These are phyloP conservation scores for Euglossa dilemma DNA, from an alignment of 1,140 invertebrate genomes.

Conservation along the genomic window DNA sequence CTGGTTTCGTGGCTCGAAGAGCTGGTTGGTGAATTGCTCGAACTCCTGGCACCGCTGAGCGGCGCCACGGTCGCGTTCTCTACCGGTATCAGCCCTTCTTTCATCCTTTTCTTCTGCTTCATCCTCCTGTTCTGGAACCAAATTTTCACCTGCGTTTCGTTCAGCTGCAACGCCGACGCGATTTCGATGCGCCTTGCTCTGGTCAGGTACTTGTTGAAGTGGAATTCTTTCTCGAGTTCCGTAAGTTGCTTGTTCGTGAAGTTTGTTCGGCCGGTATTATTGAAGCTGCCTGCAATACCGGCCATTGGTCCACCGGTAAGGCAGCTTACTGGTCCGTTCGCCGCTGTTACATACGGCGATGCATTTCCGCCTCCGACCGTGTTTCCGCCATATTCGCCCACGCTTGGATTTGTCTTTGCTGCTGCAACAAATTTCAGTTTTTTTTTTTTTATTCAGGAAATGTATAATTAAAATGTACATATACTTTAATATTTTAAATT, in stretches of 20 bases:
- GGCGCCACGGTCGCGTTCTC: constrained; percentile 78
- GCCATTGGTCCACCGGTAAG: constrained; percentile 67
- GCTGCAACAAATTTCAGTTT: constrained; percentile 83
- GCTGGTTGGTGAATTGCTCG: constrained; percentile 81
- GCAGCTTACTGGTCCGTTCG: constrained; percentile 72
- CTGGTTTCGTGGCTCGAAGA: constrained; percentile 73
- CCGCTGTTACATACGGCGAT: constrained; percentile 67
- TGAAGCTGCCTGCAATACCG: constrained; percentile 82
- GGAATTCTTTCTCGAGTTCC: constrained; percentile 99
- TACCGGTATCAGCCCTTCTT: constrained; percentile 91
- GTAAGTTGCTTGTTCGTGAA: constrained; percentile 99
- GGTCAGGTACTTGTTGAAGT: constrained; percentile 99
- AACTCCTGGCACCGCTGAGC: constrained; percentile 77
- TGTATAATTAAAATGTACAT: neutral
- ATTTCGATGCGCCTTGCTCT: constrained; percentile 98
- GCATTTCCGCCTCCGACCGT: constrained; percentile 73
- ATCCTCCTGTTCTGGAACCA: constrained; percentile 97
- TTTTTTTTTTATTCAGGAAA: neutral
- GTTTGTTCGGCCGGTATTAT: constrained; percentile 96
- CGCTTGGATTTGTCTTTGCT: constrained; percentile 85
- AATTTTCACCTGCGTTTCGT: constrained; percentile 93
- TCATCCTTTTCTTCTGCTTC: constrained; percentile 97
- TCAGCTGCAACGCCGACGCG: constrained; percentile 96
- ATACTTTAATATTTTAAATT: neutral
- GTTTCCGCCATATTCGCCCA: constrained; percentile 77